Base-by-base conservation (phyloP, 2,797 vertebrate species). In the Cryptoprocta ferox region DNA sequence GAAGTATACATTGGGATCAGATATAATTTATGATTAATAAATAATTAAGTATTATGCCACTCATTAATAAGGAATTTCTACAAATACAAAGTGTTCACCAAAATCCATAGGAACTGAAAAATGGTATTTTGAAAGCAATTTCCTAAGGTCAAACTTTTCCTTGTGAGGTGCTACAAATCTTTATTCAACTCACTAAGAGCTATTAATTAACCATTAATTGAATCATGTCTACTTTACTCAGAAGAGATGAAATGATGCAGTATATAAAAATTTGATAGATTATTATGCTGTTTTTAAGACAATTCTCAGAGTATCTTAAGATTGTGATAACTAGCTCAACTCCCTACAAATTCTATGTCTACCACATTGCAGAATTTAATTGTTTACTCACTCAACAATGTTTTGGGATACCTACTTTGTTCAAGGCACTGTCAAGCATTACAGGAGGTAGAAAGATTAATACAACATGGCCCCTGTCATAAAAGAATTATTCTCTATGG, bases 31-130 rank as follows among this genome's bases (percentile, higher is more conserved):
- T 63, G 5, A 32, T 83, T 86, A 84, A 95, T 80, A 91, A 75
- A 66, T 73, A 86, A 78, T 92, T 86, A 94, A 82, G 30, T 83
- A 45, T 68, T 45, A 48, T 65, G 3, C 5, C 39, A 84, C 26
- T 83, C 66, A 84, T 84, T 95, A 53, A 61, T 61, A 86, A 81
- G 18, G 65, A 83, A 90, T 61, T 84, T 37, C 83, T 83, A 73
- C 2, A 97, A 92, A 76, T 87, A n/a, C 12, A 56, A 73, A 84
- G 18, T 50, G 3, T 2, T 91, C 56, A 75, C 9, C 37, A 81
- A 86, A 86, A 37, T 92, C 26, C 9, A 59, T 15, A 80, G 35
- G 11, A 91, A 85, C 0, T 42, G 16, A 89, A 61, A 91, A 96
- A 89, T 3, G 3, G 4, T 70, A 82, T 87, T 75, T 92, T 91